phyloP scores from a whole-genome alignment of 2,797 vertebrate genomes.

The Cossypha niveicapilla region DNA sequence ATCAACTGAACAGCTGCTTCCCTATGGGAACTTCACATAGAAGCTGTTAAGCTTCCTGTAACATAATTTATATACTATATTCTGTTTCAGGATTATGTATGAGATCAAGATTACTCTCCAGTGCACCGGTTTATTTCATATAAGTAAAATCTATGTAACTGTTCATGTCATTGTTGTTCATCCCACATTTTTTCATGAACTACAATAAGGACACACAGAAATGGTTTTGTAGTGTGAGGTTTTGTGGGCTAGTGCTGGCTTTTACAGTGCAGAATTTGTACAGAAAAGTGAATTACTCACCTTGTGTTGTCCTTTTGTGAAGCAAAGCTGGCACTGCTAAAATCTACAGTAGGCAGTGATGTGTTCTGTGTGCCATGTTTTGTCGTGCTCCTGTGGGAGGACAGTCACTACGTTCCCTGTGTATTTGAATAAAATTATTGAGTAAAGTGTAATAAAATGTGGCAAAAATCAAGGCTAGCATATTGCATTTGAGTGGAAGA shows the following conservation, averaged over 20 bases:
- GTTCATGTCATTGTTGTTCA: neutral
- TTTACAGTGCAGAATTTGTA: neutral
- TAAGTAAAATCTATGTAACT: neutral
- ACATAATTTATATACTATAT: neutral
- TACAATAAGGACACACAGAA: neutral
- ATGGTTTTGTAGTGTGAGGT: neutral
- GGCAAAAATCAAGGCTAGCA: slow-evolving; percentile 7
- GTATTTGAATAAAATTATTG: neutral
- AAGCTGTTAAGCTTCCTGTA: neutral
- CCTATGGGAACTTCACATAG: neutral
- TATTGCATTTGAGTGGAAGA: slow-evolving; percentile 7
- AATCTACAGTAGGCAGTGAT: neutral
- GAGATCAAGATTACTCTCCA: neutral
- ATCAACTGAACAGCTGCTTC: neutral
- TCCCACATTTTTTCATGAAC: neutral
- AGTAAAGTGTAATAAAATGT: slow-evolving; percentile 20
- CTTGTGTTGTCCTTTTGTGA: neutral
- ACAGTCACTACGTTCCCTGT: neutral
- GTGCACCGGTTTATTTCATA: neutral
- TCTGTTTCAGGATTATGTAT: slow-evolving; percentile 45
- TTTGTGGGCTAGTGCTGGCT: neutral
- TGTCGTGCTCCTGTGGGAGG: neutral
- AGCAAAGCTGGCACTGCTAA: neutral
- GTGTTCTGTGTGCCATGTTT: neutral
- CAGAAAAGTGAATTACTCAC: neutral